Conservation (phyloP, 2,797 vertebrate species). For the Leptatherina wallacei region DNA sequence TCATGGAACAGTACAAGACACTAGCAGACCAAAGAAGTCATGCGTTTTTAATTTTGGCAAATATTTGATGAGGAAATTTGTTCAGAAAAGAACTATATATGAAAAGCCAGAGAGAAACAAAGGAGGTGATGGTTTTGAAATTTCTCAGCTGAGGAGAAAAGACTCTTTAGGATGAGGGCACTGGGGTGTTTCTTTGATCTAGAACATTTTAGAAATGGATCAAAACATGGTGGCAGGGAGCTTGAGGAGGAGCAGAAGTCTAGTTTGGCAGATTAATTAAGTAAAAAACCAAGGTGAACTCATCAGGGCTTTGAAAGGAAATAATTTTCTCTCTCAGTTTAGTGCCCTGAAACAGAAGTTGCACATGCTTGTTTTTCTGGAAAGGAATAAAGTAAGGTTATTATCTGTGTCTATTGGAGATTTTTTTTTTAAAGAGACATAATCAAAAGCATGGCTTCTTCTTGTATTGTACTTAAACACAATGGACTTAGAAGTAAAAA, state of each 20-base stretch:
- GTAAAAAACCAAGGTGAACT: slow-evolving; percentile 36
- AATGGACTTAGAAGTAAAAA: neutral
- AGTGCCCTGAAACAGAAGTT: slow-evolving; percentile 9
- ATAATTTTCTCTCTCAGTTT: slow-evolving; percentile 8
- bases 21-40: slow-evolving; percentile 25
- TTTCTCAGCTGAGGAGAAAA: slow-evolving; percentile 34
- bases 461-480: slow-evolving; percentile 2
- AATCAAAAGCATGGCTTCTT: neutral
- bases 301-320: slow-evolving; percentile 39
- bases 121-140: slow-evolving; percentile 17
- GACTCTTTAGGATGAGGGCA: slow-evolving; percentile 28
- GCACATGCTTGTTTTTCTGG: slow-evolving; percentile 5
- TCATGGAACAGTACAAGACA: slow-evolving; percentile 5
- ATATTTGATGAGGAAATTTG: slow-evolving; percentile 44
- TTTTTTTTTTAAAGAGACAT: neutral
- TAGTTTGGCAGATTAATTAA: slow-evolving; percentile 40
- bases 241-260: slow-evolving; percentile 39
- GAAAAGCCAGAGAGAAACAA: slow-evolving; percentile 27
- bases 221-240: slow-evolving; percentile 15
- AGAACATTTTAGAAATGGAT: slow-evolving; percentile 36
- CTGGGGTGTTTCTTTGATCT: slow-evolving; percentile 19
- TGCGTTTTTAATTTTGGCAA: slow-evolving; percentile 30
- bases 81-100: slow-evolving; percentile 33
- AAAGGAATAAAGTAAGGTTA: slow-evolving; percentile 8
- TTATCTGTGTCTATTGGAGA: neutral